Conservation (phyloP, 2,888 invertebrate species). For the Dilophus febrilis region DNA sequence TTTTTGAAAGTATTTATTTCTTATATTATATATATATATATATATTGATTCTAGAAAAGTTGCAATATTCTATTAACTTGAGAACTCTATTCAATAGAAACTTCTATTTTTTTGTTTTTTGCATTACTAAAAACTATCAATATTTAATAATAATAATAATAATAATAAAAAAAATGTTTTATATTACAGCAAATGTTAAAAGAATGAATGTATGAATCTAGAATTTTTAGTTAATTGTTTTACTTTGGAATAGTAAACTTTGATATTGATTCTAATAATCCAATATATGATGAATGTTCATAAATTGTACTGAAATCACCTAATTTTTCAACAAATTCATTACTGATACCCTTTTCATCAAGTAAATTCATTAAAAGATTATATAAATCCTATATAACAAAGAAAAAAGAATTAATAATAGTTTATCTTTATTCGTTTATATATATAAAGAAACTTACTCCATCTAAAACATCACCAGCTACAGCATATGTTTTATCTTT, state of each 20-base stretch:
- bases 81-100: no score
- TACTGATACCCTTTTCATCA: constrained; percentile 89
- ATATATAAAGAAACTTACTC: constrained; percentile 45
- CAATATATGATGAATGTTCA: constrained; percentile 85
- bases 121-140: background rate
- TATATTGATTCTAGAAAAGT: no score
- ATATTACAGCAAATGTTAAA: background rate
- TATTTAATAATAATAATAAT: background rate
- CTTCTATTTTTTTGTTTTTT: no score
- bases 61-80: no score
- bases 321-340: constrained; percentile 80
- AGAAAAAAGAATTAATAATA: constrained; percentile 19
- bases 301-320: constrained; percentile 78
- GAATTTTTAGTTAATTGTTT: no score
- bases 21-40: no score
- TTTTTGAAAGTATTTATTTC: no score
- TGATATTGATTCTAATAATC: constrained; percentile 69
- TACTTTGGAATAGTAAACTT: constrained; percentile 55
- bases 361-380: constrained; percentile 87
- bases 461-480: constrained; percentile 88
- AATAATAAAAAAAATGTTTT: background rate
- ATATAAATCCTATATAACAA: constrained; percentile 56
- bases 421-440: constrained; percentile 25
- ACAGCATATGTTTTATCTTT: constrained; percentile 77
- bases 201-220: no score